Base-by-base conservation (phyloP, 2,888 invertebrate genomes). In the Agrypnus murinus region DNA sequence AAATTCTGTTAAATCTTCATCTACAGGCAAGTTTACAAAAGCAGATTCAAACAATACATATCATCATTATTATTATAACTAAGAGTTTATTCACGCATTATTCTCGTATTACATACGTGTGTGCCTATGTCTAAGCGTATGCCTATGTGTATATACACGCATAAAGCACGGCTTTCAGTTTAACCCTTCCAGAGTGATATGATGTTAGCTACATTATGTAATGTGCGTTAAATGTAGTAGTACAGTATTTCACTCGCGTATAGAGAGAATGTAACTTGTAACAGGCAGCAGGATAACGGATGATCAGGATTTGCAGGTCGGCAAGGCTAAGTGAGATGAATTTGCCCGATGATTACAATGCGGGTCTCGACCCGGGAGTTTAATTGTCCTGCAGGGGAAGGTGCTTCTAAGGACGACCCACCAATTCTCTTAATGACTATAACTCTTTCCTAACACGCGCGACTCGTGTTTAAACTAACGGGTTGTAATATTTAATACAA, bases 231-330 rank as follows among this genome's bases (percentile, higher is more conserved):
- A 15, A 48, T 9, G 45, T 55, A 17, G 45, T 55, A 17, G 31
- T 25, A 48, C 31, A 36, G 58, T 64, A 65, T 66, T 65, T 67
- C 58, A 71, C 50, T 64, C 65, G 57, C 64, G 63, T 67, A 68
- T 57, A 71, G 58, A 59, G 38, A 8, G 48, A 60, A 50, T 65
- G 67, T 73, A 73, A 60, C 64, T 58, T 73, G 71, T 68, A 67
- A 67, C 71, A 68, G 66, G 64, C 65, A 69, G 59, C 36, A 55
- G 69, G 68, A 65, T 73, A 73, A 73, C 71, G 68, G 67, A 71
- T 73, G 71, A 71, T 71, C 64, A 65, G 73, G 73, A 73, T 73
- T 73, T 73, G 67, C 71, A 71, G 73, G 73, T 73, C 73, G 71
- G 65, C 65, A 68, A 65, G 71, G 71, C 65, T 73, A 73, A 73